A percentile compares a stretch with the other conserved stretches of the same genome.
These are phyloP conservation scores for Cephus sareptanus DNA, from an alignment of 2,888 invertebrate species.

Conservation along the genomic window DNA sequence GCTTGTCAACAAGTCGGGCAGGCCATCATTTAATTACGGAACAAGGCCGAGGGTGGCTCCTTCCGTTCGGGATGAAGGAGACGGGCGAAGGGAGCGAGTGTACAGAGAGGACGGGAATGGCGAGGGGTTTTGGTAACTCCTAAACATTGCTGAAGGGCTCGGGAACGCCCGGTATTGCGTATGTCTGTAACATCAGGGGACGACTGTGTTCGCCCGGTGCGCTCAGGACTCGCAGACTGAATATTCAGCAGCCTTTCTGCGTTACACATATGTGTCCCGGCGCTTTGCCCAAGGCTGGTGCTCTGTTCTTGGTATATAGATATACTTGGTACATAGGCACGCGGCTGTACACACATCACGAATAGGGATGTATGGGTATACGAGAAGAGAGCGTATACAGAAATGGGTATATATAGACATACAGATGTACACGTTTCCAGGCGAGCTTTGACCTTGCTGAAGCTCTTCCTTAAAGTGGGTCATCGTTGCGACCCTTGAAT, in stretches of 20 bases:
- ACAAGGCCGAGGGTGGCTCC: slow-evolving; percentile 35
- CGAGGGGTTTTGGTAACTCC: neutral
- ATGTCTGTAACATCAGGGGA: slow-evolving; percentile 35
- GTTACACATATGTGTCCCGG: slow-evolving; percentile 27
- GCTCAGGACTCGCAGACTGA: slow-evolving; percentile 49
- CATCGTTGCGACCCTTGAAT: neutral
- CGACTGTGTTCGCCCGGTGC: slow-evolving; percentile 28
- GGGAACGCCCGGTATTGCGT: slow-evolving; percentile 12
- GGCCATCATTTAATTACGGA: slow-evolving; percentile 59
- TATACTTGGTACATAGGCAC: neutral
- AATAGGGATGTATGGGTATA: neutral
- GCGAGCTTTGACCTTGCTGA: neutral
- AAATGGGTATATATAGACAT: neutral
- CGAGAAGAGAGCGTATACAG: neutral
- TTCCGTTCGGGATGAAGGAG: slow-evolving; percentile 11
- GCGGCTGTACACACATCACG: neutral
- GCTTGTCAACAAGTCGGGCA: slow-evolving; percentile 53
- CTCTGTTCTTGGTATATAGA: neutral
- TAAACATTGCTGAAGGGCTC: neutral
- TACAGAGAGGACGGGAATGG: neutral
- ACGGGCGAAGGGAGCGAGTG: slow-evolving; percentile 27
- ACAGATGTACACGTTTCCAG: neutral
- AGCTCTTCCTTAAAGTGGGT: neutral
- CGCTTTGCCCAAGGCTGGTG: neutral
- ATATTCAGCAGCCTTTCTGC: slow-evolving; percentile 57